A percentile compares a stretch with the other conserved stretches of the same genome.
phyloP scores from a whole-genome alignment of 37 sponge, comb jelly and placozoan genomes.

The Ianthella basta region DNA sequence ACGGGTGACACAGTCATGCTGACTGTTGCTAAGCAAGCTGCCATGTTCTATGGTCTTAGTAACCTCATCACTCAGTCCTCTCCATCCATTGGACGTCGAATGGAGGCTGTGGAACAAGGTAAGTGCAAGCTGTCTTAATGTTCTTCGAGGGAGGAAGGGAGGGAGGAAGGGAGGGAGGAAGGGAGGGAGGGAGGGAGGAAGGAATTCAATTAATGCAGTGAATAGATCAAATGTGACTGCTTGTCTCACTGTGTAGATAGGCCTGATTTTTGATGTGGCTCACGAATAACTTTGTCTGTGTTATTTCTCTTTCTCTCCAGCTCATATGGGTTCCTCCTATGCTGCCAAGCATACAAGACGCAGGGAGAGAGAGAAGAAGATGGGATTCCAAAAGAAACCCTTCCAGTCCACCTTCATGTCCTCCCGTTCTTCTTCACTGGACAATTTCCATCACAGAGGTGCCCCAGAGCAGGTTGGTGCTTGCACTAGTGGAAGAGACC shows the following conservation, averaged over 20 bases:
- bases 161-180: no score
- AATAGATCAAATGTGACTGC: no score
- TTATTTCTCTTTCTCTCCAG: not conserved
- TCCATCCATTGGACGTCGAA: not conserved
- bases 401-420: not conserved
- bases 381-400: not conserved
- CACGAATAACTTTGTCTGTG: no score
- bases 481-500: no score
- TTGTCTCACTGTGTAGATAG: no score
- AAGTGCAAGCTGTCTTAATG: no score
- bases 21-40: constrained; percentile 64
- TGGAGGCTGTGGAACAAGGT: no score
- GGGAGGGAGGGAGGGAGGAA: no score
- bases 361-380: constrained; percentile 41
- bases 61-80: constrained; percentile 39
- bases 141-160: no score
- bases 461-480: no score
- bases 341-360: constrained; percentile 45
- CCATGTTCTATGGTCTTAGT: constrained; percentile 44
- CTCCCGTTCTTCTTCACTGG: not conserved
- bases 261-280: no score
- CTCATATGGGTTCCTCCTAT: constrained; percentile 39
- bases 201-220: no score
- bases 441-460: not conserved
- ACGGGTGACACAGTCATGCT: constrained; percentile 43